A percentile compares a stretch with the other conserved stretches of the same genome.
These are phyloP conservation scores for Phalacrocorax carbo DNA, from an alignment of 2,113 vertebrate genomes.

Conservation along the genomic window DNA sequence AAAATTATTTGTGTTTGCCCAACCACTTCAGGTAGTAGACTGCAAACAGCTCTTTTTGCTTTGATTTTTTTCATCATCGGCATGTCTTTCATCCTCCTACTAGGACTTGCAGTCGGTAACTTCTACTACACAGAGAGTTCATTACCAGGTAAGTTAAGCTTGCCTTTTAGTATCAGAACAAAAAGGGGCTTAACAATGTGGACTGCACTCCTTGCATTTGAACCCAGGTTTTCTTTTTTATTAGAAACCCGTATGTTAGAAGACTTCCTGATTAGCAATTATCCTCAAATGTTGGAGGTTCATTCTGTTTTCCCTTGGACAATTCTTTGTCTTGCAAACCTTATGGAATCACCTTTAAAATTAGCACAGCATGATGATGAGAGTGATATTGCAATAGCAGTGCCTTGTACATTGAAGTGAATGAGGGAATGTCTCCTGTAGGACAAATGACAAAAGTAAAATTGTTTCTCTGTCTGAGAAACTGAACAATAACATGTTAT, in stretches of 20 bases:
- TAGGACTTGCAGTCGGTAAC: slow-evolving; percentile 77
- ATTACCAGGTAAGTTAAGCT: slow-evolving; percentile 87
- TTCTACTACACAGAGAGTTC: slow-evolving; percentile 86
- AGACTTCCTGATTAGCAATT: not conserved
- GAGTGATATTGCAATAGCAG: not conserved
- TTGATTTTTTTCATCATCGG: not conserved
- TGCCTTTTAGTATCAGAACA: not conserved
- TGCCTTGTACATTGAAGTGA: not conserved
- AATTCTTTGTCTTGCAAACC: not conserved
- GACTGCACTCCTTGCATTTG: not conserved
- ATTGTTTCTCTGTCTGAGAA: not conserved
- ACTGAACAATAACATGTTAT: not conserved
- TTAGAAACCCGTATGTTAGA: not conserved
- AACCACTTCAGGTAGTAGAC: not conserved
- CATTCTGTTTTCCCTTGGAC: not conserved
- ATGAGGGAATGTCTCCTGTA: not conserved
- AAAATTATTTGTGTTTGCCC: not conserved
- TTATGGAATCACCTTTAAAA: not conserved
- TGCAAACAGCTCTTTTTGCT: not conserved
- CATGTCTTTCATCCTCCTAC: slow-evolving; percentile 4
- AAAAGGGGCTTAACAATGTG: not conserved
- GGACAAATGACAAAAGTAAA: not conserved
- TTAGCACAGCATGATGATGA: not conserved
- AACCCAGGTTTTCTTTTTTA: not conserved
- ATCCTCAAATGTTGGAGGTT: not conserved